Evolutionary conservation across 2,888 invertebrate species (phyloP), one percentile per base, ranked within the genome.

Genomic region (Cheilosia grossa): DNA sequence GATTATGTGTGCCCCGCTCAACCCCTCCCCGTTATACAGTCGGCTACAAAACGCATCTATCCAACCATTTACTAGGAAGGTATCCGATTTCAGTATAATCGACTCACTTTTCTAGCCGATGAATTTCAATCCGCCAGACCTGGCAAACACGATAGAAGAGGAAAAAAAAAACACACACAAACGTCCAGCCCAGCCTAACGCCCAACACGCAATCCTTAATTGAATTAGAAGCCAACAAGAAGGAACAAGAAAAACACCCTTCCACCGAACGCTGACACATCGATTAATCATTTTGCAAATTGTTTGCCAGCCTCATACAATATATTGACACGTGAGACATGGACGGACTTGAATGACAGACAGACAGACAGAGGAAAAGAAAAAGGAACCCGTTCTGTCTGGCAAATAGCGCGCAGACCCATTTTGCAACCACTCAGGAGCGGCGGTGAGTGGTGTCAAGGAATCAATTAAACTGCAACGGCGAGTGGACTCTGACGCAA

Each of bases 231-330:
- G 81, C 70, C 21, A 75, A 75, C 59, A 80, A 75, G 82, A 66
- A 30, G 30, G 17, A 56, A 47, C 9, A 54, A 61, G 40, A 37
- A 54, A 63, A 64, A 66, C 58, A 56, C 37, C 47, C 33, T 49
- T 33, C 30, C 17, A 24, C 17, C 33, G 61, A 21, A 47, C 61
- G 66, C 70, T 72, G 67, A 77, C 77, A 75, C 64, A 69, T 83
- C 83, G 85, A 85, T 85, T 85, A 85, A 85, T 85, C 85, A 85
- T 85, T 81, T 77, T 63, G 81, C 85, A 85, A 85, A 85, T 85
- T 85, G 85, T 85, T 81, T 81, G 81, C 81, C 70, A 80, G 58
- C 66, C 72, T 61, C 49, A 59, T 70, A 59, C 66, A 37, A 37
- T 37, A 61, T 81, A 80, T 79, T 72, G 85, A 81, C 81, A 85